Conservation (phyloP, 2,797 vertebrate genomes). For the Sternarchorhynchus goeldii region DNA sequence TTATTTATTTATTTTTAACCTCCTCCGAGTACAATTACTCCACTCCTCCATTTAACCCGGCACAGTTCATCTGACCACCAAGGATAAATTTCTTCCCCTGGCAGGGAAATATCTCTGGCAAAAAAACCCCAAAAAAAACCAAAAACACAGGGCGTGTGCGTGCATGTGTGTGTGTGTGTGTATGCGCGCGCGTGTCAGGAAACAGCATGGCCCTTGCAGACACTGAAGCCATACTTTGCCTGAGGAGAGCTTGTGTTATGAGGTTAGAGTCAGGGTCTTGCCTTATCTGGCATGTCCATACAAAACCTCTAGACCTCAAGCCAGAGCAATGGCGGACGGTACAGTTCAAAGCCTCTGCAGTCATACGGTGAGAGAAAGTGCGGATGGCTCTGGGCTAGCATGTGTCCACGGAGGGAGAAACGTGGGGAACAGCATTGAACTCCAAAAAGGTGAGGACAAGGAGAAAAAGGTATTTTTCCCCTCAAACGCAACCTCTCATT, state of each 20-base stretch:
- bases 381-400: constrained; percentile 71
- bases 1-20: background rate
- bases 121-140: constrained; percentile 62
- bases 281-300: constrained; percentile 68
- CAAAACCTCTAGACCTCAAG: constrained; percentile 58
- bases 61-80: constrained; percentile 24
- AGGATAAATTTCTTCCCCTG: constrained; percentile 52
- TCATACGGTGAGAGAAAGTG: constrained; percentile 57
- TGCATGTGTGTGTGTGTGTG: no score
- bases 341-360: constrained; percentile 63
- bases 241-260: constrained; percentile 56
- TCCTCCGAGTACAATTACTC: constrained; percentile 33
- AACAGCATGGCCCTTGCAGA: constrained; percentile 44
- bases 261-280: constrained; percentile 57
- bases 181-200: constrained; percentile 40
- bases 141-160: background rate
- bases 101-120: constrained; percentile 50
- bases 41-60: constrained; percentile 22
- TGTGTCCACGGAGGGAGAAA: constrained; percentile 41
- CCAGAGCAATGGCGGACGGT: constrained; percentile 52
- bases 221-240: constrained; percentile 61
- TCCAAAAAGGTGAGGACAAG: constrained; percentile 22
- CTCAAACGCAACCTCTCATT: no score
- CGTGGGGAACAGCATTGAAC: background rate
- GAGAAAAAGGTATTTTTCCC: background rate